These are phyloP conservation scores for Cervus canadensis DNA, from an alignment of 2,113 vertebrate genomes.

Conservation along the genomic window DNA sequence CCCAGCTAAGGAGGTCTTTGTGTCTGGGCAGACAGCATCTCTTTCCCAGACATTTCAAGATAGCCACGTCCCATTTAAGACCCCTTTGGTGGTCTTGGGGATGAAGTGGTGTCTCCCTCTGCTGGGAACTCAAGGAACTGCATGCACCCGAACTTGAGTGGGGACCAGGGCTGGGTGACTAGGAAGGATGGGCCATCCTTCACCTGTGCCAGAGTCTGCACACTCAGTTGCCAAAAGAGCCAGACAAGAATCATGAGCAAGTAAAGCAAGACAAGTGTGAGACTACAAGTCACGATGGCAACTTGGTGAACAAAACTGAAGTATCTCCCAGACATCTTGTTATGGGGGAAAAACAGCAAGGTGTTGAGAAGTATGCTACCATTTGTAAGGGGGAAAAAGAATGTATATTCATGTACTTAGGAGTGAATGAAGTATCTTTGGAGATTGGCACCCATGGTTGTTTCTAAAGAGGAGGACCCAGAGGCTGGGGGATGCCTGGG, in stretches of 20 bases:
- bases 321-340: not conserved
- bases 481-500: not conserved
- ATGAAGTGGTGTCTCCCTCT: constrained; percentile 53
- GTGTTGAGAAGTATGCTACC: not conserved
- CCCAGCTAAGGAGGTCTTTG: constrained; percentile 30
- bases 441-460: not conserved
- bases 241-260: not conserved
- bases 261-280: not conserved
- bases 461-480: not conserved
- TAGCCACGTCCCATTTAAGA: not conserved
- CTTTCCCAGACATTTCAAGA: not conserved
- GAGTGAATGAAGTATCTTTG: not conserved
- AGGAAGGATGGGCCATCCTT: not conserved
- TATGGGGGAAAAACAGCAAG: not conserved
- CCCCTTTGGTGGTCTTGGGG: not conserved
- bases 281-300: not conserved
- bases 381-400: not conserved
- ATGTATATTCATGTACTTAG: not conserved
- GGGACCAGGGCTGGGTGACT: accelerated
- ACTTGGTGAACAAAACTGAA: not conserved
- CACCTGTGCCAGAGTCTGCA: too few relatives aligned
- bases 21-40: not conserved
- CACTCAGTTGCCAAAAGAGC: not conserved
- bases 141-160: not conserved
- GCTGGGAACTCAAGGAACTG: not conserved